A percentile compares a stretch with the other conserved stretches of the same genome.
Conservation (phyloP, 92 coral and sea anemone genomes). For the Siderastrea siderea region DNA sequence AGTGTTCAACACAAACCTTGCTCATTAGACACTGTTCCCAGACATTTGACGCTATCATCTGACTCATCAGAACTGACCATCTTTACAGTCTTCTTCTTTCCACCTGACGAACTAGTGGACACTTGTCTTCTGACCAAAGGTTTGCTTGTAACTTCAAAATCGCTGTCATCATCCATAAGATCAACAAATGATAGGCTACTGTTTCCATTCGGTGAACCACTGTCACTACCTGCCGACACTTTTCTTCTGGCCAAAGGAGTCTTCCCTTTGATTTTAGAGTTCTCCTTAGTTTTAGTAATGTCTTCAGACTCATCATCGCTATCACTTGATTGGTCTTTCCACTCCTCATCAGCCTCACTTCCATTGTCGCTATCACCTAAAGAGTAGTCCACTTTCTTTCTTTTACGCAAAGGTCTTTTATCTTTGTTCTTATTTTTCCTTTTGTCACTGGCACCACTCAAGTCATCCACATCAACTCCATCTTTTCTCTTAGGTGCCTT, state of each 20-base stretch:
- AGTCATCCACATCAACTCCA: background rate
- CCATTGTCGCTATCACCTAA: conserved; percentile 52
- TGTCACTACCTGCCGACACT: conserved; percentile 19
- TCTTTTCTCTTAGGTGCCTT: background rate
- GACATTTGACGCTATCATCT: conserved; percentile 44
- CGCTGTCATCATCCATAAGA: conserved; percentile 75
- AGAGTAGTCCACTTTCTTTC: conserved; percentile 70
- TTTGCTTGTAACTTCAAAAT: conserved; percentile 67
- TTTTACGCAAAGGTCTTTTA: conserved; percentile 65
- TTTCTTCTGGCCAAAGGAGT: conserved; percentile 16
- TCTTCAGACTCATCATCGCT: conserved; percentile 60
- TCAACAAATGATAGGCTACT: conserved; percentile 52
- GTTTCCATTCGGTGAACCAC: conserved; percentile 23
- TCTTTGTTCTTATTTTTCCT: conserved; percentile 25
- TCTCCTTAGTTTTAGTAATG: background rate
- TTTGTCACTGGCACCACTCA: background rate
- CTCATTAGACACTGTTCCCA: background rate
- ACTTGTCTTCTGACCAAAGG: conserved; percentile 49
- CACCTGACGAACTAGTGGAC: conserved; percentile 14
- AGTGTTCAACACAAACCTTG: background rate
- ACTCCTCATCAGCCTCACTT: conserved; percentile 43
- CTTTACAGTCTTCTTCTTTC: conserved; percentile 19
- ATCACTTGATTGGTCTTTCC: conserved; percentile 56
- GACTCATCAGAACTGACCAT: conserved; percentile 63
- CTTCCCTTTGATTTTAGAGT: conserved; percentile 20